Base-by-base conservation (phyloP, 2,888 invertebrate genomes). In the Eurytoma californica region DNA sequence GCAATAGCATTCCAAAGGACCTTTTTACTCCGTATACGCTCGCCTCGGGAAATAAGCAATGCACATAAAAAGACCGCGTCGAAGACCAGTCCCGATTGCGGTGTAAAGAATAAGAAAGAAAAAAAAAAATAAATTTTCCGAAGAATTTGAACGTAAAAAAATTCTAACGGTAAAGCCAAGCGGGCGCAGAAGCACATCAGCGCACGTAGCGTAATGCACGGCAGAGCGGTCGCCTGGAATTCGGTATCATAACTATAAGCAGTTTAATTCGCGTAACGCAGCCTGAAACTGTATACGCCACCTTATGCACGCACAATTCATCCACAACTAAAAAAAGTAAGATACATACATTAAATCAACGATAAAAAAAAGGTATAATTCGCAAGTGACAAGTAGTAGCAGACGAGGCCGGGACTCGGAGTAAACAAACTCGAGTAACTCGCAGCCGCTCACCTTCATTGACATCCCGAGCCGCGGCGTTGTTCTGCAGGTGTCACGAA, bases 371-470 rank as follows among this genome's bases (percentile, higher is more conserved):
- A 7, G 4, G 39, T 39, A 39, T 39, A n/a, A 2, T 3, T 9
- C 39, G 63, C 39, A 39, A 16, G 18, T n/a, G 30, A 18, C 63
- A 58, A 77, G 65, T 70, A 70, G 69, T 67, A 60, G 77, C 67
- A 69, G 74, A 51, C 70, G 66, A 63, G 74, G 16, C 9, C 68
- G 53, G 12, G 20, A 16, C 28, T 12, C 39, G 53, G 58, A 49
- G 65, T 60, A 74, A 57, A 58, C 47, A 75, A 60, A 75, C 72
- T 53, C 53, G 13, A 53, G 14, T 14, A 13, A 53, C 18, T 51
- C 14, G 13, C 7, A 20, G 7, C 3, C 30, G 13, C 79, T 66
- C 51, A 76, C 80, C 80, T 80, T 80, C 80, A 80, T 80, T 30
- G 80, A 80, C 80, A 80, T 80, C 60, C 66, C 77, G 30, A 65